These are phyloP conservation scores for Zootoca vivipara DNA, from an alignment of 2,113 vertebrate species.

Conservation along the genomic window DNA sequence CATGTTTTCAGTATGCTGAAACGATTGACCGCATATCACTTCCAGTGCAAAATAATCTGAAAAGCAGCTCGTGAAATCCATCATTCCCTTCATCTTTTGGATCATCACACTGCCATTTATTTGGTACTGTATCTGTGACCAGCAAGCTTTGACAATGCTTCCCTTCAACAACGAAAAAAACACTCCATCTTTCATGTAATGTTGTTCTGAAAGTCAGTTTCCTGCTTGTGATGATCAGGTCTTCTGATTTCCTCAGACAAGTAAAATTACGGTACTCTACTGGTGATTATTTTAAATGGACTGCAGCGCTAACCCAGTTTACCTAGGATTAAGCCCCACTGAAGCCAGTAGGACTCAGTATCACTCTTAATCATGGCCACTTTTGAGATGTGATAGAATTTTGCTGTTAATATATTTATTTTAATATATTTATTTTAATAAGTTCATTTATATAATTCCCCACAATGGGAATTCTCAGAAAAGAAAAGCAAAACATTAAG, in stretches of 20 bases:
- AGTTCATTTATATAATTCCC: too few relatives aligned
- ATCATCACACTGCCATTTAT: conserved; percentile 11
- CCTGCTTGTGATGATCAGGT: not conserved
- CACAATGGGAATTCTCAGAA: too few relatives aligned
- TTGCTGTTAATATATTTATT: too few relatives aligned
- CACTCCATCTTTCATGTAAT: not conserved
- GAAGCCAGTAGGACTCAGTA: too few relatives aligned
- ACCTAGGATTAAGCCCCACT: too few relatives aligned
- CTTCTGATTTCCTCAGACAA: not conserved
- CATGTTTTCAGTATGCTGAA: conserved; percentile 2
- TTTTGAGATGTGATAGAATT: too few relatives aligned
- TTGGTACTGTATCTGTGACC: not conserved
- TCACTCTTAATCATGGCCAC: too few relatives aligned
- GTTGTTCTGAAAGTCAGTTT: not conserved
- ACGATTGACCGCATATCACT: conserved; percentile 7
- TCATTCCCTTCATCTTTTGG: conserved; percentile 15
- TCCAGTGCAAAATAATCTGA: conserved; percentile 11
- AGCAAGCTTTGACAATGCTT: conserved; percentile 1
- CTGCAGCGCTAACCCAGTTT: too few relatives aligned
- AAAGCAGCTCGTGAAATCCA: conserved; percentile 4
- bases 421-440: too few relatives aligned
- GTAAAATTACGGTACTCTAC: too few relatives aligned
- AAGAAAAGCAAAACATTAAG: too few relatives aligned
- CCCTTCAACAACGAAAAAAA: not conserved
- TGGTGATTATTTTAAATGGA: too few relatives aligned